Base-by-base conservation (phyloP, 2,113 vertebrate species). In the Mus pahari region DNA sequence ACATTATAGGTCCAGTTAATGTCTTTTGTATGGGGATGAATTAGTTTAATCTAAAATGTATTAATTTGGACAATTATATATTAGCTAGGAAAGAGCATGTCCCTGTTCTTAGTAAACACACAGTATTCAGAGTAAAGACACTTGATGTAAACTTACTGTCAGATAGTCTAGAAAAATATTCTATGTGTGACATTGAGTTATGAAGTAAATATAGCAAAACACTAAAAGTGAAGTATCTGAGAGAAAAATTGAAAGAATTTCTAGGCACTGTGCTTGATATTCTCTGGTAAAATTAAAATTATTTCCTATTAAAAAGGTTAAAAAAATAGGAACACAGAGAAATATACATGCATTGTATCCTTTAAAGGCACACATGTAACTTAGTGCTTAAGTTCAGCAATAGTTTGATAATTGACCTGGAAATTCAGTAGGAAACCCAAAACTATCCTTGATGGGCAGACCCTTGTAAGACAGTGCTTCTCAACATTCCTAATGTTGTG, bases 51-150 rank as follows among this genome's bases (percentile, higher is more conserved):
- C 48, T 93, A 91, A 68, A 45, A 42, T 86, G 19, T 78, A 39
- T 53, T 91, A 19, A 86, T 74, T 94, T 75, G 74, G 28, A 53
- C 68, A 82, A 91, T 71, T 84, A 88, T 20, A 39, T 45, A 36
- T 79, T 78, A 60, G 24, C 87, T 92, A 64, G 75, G 3, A 64
- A 68, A 90, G 17, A 87, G 0, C 42, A 74, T 68, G 1, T 62
- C 45, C 33, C 24, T 93, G 48, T 91, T 93, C 17, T 92, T 93
- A 86, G 48, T 68, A 91, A 91, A 91, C 58, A 17, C 16, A 92
- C 10, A 39, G 39, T 89, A 64, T 74, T 71, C 28, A 83, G 28
- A 8, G 7, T 82, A 74, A 73, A 83, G 28, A 82, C 77, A 17
- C 36, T 78, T 39, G 39, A 33, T 81, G 13, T 45, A 17, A 89